A percentile compares a stretch with the other conserved stretches of the same genome.
These are phyloP conservation scores for Thermophis baileyi DNA, from an alignment of 2,113 vertebrate species.

Conservation along the genomic window DNA sequence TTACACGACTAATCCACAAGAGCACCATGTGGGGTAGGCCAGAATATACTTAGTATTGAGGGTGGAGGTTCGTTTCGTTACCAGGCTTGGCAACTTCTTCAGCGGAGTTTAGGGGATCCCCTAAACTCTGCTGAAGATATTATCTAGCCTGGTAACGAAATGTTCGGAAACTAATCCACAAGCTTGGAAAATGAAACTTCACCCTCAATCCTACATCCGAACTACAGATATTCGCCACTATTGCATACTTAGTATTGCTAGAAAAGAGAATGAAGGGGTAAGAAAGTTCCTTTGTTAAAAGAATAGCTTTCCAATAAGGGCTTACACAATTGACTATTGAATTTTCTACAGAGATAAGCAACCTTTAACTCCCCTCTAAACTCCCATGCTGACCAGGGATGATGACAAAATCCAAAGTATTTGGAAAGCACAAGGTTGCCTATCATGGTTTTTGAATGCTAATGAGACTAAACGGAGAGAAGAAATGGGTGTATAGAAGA, in stretches of 20 bases:
- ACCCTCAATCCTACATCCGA: too few species aligned
- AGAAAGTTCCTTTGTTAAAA: neutral
- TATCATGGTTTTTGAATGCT: neutral
- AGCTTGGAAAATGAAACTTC: too few species aligned
- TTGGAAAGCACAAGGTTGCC: neutral
- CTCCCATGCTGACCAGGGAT: neutral
- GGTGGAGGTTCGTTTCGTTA: too few species aligned
- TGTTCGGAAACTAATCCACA: too few species aligned
- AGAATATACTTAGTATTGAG: neutral
- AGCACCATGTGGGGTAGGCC: neutral
- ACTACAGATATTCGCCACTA: too few species aligned
- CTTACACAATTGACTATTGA: neutral
- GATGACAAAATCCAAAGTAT: neutral
- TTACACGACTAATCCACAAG: neutral
- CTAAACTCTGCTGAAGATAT: too few species aligned
- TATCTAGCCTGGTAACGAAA: too few species aligned
- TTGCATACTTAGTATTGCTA: neutral
- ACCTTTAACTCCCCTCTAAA: neutral
- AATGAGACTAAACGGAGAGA: neutral
- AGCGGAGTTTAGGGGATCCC: too few species aligned
- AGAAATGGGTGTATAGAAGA: neutral
- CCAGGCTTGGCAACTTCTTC: too few species aligned
- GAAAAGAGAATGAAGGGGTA: neutral
- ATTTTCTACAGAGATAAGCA: neutral
- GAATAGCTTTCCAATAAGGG: neutral